phyloP scores from a whole-genome alignment of 2,888 invertebrate genomes.

The Latheticus oryzae region DNA sequence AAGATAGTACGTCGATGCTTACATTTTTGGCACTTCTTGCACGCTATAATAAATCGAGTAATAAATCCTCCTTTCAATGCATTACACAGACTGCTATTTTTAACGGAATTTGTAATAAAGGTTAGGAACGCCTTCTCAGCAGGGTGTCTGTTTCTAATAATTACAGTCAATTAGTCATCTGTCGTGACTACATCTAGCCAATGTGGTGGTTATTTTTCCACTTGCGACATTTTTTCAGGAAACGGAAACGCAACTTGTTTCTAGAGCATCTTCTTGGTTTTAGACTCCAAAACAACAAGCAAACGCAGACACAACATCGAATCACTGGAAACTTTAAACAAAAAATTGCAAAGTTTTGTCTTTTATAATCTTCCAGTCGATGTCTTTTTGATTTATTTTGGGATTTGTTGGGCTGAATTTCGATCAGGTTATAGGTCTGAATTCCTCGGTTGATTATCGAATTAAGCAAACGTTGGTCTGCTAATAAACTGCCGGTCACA shows the following conservation, averaged over 20 bases:
- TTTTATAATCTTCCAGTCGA: too few species aligned
- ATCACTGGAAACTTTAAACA: too few species aligned
- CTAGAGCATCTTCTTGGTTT: too few species aligned
- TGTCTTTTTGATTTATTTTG: too few species aligned
- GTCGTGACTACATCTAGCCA: constrained; percentile 17
- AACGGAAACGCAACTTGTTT: background rate
- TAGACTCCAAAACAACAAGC: too few species aligned
- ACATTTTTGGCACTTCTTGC: constrained; percentile 33
- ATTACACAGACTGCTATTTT: constrained; percentile 24
- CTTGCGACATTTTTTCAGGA: constrained; percentile 2
- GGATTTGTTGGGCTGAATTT: too few species aligned
- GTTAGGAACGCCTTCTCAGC: constrained; percentile 31
- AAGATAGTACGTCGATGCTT: too few species aligned
- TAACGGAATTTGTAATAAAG: constrained; percentile 36
- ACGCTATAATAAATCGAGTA: constrained; percentile 34
- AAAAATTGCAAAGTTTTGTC: too few species aligned
- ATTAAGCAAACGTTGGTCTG: constrained; percentile 21
- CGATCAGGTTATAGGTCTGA: too few species aligned
- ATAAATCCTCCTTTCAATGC: constrained; percentile 37
- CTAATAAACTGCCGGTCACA: constrained; percentile 19
- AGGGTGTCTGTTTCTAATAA: constrained; percentile 36
- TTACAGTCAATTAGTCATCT: constrained; percentile 36
- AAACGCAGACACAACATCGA: too few species aligned
- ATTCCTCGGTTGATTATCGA: constrained; percentile 21
- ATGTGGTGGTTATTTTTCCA: constrained; percentile 14